phyloP scores from a whole-genome alignment of 2,113 vertebrate genomes.

The Petroica traversi region DNA sequence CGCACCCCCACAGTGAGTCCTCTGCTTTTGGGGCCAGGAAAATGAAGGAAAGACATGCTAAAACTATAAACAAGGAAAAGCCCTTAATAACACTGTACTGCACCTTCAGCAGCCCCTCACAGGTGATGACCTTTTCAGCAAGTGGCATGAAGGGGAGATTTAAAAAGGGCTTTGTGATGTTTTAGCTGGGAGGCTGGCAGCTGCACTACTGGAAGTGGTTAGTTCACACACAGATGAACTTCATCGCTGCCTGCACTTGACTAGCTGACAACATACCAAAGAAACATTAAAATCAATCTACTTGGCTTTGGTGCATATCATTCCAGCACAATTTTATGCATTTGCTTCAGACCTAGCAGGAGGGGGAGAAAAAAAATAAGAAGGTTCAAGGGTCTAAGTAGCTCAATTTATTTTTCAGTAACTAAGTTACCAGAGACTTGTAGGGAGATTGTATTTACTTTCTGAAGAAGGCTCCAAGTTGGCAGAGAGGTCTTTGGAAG shows the following conservation, averaged over 20 bases:
- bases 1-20: accelerated
- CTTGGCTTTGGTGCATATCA: not conserved
- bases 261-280: constrained; percentile 42
- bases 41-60: not conserved
- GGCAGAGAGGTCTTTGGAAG: constrained; percentile 77
- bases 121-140: not conserved
- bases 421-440: constrained; percentile 78
- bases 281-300: constrained; percentile 41
- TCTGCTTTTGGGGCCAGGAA: not conserved
- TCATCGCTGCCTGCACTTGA: not conserved
- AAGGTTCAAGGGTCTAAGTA: constrained; percentile 75
- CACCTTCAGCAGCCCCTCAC: not conserved
- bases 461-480: constrained; percentile 78
- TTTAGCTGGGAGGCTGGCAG: not conserved
- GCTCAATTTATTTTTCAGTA: constrained; percentile 81
- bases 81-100: not conserved
- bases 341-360: not conserved
- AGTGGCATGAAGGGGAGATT: not conserved
- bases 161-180: not conserved
- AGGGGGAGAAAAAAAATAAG: not conserved
- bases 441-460: constrained; percentile 77
- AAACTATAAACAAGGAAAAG: not conserved
- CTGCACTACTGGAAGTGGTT: constrained; percentile 3
- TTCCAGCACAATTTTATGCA: constrained; percentile 64
- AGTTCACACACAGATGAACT: not conserved